A percentile compares a stretch with the other conserved stretches of the same genome.
phyloP scores from a whole-genome alignment of 2,888 invertebrate genomes.

The Xanthorhoe designata region DNA sequence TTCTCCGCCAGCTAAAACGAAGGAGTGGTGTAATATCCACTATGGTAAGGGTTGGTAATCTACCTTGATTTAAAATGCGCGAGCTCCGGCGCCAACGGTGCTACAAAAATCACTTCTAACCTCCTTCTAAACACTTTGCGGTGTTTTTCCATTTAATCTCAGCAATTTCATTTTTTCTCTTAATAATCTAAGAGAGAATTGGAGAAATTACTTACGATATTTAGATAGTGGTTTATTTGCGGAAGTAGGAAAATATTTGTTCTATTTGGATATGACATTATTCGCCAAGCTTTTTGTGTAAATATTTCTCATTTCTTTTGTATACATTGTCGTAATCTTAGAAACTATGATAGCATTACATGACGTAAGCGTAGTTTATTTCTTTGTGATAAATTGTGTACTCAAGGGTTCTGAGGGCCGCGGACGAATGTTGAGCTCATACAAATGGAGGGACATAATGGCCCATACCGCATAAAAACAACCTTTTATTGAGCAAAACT shows the following conservation, averaged over 20 bases:
- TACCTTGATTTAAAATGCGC: conserved; percentile 41
- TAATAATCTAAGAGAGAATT: conserved; percentile 2
- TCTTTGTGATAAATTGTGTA: background rate
- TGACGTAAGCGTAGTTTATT: conserved; percentile 2
- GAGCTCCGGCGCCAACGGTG: conserved; percentile 29
- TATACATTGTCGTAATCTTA: conserved; percentile 3
- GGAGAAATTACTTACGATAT: conserved; percentile 1
- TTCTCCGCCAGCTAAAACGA: conserved; percentile 9
- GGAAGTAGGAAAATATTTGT: background rate
- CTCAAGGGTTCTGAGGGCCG: background rate
- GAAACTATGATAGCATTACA: conserved; percentile 3
- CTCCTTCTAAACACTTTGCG: conserved; percentile 40
- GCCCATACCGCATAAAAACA: background rate
- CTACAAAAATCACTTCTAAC: conserved; percentile 40
- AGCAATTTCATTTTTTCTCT: conserved; percentile 23
- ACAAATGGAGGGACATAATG: conserved; percentile 5
- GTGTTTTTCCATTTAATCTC: conserved; percentile 35
- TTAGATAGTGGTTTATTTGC: conserved; percentile 15
- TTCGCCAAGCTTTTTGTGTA: background rate
- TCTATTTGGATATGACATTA: conserved; percentile 5
- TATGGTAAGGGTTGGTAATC: conserved; percentile 38
- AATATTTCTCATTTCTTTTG: background rate
- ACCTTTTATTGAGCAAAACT: background rate
- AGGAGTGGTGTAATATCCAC: conserved; percentile 29
- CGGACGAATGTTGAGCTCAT: conserved; percentile 4